A percentile compares a stretch with the other conserved stretches of the same genome.
Conservation (phyloP, 2,888 invertebrate species). For the Meteorus colon region DNA sequence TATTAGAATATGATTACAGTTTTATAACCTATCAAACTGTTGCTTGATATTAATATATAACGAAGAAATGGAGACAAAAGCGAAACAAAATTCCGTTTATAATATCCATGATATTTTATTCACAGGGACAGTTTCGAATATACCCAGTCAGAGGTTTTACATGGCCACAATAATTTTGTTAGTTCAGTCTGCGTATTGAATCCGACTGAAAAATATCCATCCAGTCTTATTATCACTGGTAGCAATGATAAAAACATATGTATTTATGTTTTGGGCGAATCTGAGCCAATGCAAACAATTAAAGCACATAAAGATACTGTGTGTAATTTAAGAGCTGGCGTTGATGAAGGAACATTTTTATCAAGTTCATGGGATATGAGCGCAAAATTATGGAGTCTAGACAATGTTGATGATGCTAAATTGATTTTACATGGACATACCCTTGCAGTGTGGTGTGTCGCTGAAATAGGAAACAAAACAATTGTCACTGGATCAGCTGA, state of each 20-base stretch:
- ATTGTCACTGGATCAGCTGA: constrained; percentile 95
- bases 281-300: constrained; percentile 80
- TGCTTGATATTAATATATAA: neutral
- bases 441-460: constrained; percentile 90
- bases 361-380: constrained; percentile 96
- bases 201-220: constrained; percentile 80
- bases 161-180: constrained; percentile 91
- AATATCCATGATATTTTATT: constrained; percentile 48
- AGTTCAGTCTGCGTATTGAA: constrained; percentile 86
- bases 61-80: neutral
- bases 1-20: constrained; percentile 16
- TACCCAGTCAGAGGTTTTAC: constrained; percentile 80
- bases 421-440: constrained; percentile 81
- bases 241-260: constrained; percentile 91
- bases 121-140: constrained; percentile 78
- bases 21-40: constrained; percentile 38
- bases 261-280: constrained; percentile 83
- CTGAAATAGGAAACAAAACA: constrained; percentile 76
- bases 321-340: constrained; percentile 75
- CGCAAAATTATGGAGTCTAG: constrained; percentile 87
- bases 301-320: constrained; percentile 87
- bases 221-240: constrained; percentile 89
- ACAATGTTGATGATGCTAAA: constrained; percentile 71
- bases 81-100: neutral
- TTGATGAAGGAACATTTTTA: constrained; percentile 75